A percentile compares a stretch with the other conserved stretches of the same genome.
phyloP scores from a whole-genome alignment of 2,113 vertebrate species.

The Phyllostomus hastatus region DNA sequence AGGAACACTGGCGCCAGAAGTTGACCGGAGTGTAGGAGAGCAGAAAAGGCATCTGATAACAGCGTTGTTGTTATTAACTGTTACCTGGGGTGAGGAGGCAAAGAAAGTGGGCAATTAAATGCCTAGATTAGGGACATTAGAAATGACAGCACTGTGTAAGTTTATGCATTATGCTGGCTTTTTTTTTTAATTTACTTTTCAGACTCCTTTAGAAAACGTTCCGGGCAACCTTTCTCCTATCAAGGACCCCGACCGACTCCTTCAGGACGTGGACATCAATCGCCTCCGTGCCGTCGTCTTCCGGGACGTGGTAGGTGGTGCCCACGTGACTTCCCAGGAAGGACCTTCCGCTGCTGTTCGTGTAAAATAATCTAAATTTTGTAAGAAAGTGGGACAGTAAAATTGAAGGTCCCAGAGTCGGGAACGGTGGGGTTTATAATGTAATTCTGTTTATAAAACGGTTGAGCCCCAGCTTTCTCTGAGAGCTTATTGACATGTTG shows the following conservation, averaged over 20 bases:
- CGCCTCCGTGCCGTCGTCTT: constrained; percentile 96
- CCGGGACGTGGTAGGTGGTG: constrained; percentile 92
- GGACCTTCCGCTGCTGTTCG: not conserved
- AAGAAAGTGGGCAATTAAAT: not conserved
- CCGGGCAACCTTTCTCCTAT: constrained; percentile 92
- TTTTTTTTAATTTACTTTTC: constrained; percentile 68
- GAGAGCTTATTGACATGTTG: not conserved
- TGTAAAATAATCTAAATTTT: not conserved
- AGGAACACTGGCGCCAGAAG: not conserved
- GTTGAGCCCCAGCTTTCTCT: not conserved
- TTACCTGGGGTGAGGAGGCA: not conserved
- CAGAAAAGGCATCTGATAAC: no score
- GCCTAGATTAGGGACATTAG: not conserved
- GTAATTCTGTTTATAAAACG: not conserved
- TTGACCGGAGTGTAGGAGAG: not conserved
- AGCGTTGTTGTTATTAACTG: not conserved
- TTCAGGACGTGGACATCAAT: constrained; percentile 98
- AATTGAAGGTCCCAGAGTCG: not conserved
- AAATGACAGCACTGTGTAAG: not conserved
- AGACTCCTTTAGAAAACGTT: constrained; percentile 89
- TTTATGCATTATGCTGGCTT: not conserved
- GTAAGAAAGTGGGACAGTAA: not conserved
- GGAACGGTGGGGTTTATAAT: not conserved
- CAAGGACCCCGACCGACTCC: constrained; percentile 94
- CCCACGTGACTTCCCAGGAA: not conserved